Base-by-base conservation (phyloP, 2,797 vertebrate genomes). In the Lutra lutra region DNA sequence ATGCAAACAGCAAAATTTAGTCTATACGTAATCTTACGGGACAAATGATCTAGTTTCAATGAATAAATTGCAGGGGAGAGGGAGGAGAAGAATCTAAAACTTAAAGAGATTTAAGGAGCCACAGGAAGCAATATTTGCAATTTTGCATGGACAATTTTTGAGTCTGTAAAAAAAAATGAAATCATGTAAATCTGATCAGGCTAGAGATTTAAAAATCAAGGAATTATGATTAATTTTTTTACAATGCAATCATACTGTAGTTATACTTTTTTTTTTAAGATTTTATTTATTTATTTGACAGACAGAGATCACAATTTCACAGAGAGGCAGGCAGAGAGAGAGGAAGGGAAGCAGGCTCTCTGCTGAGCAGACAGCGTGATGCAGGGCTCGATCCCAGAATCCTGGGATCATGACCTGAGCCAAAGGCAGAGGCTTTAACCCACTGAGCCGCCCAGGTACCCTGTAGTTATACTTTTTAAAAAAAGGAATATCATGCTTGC, bases 151-250 rank as follows among this genome's bases (percentile, higher is more conserved):
- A 43, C 3, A 93, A 87, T 78, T 83, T 89, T 64, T 92, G 2
- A 92, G 80, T 75, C 62, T 68, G 0, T 92, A 46, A 84, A 70
- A 85, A 87, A 77, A 94, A 77, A 94, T 62, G 29, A 94, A 86
- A 94, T 83, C 62, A 73, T 29, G 5, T 48, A 80, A 32, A 91
- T 80, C 17, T 91, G 60, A 93, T 72, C n/a, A 68, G 25, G 78
- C 35, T 35, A 51, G 5, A 54, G 21, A 87, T 38, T 54, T 70
- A 8, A 54, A 25, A 77, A 56, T 68, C 54, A 43, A 79, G 48
- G 23, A 87, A 83, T 72, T 82, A 89, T n/a, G 27, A 66, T 51
- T 54, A 58, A 25, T 20, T 51, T 87, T 87, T 91, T 86, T 73
- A 29, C 62, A 73, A 35, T 2, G 14, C 73, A 38, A 43, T 40